These are phyloP conservation scores for Manduca sexta DNA, from an alignment of 1,140 invertebrate species.

Conservation along the genomic window DNA sequence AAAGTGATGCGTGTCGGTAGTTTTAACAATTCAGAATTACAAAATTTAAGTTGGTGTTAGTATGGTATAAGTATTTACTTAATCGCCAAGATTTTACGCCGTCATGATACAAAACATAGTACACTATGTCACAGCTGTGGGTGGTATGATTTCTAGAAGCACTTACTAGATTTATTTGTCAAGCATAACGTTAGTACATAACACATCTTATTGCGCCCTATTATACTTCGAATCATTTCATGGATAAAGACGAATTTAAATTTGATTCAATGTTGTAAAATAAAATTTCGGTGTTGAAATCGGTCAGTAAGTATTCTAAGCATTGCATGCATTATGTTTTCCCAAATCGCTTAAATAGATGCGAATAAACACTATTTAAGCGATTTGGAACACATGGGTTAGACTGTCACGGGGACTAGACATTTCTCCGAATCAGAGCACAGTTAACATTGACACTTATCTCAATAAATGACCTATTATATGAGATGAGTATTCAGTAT, in stretches of 20 bases:
- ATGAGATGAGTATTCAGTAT: constrained; percentile 39
- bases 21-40: not conserved
- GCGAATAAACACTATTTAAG: not conserved
- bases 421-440: constrained; percentile 32
- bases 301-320: too few species aligned
- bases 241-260: too few species aligned
- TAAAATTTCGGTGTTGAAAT: too few species aligned
- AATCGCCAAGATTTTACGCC: not conserved
- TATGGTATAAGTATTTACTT: not conserved
- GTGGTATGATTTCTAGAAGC: not conserved
- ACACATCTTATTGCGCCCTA: too few species aligned
- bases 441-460: constrained; percentile 50
- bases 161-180: too few species aligned
- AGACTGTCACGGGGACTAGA: constrained; percentile 25
- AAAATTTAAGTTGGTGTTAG: not conserved
- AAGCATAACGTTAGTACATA: too few species aligned
- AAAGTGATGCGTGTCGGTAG: too few species aligned
- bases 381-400: constrained; percentile 10
- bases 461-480: constrained; percentile 63
- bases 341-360: not conserved
- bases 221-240: too few species aligned
- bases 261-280: too few species aligned
- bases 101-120: not conserved
- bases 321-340: too few species aligned
- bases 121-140: not conserved